Percentiles rank a stretch among this genome's conserved stretches.
Conservation (phyloP, 2,113 vertebrate species). For the Urocitellus parryii region DNA sequence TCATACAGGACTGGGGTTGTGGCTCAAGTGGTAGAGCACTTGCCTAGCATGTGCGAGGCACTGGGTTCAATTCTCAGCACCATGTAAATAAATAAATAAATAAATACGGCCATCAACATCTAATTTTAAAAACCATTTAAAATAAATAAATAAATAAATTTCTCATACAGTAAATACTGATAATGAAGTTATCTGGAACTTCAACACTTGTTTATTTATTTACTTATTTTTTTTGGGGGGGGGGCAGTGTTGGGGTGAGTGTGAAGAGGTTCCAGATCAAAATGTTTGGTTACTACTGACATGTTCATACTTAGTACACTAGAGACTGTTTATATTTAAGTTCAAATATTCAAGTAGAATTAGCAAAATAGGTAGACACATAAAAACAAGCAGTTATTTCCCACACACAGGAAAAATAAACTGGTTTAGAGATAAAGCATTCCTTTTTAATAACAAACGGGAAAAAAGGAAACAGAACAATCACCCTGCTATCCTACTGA, state of each 20-base stretch:
- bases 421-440: not conserved
- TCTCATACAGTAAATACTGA: not conserved
- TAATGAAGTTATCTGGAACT: not conserved
- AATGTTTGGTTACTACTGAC: not conserved
- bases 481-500: not conserved
- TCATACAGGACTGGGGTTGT: not conserved
- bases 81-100: no score
- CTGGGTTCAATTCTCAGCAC: no score
- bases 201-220: not conserved
- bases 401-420: not conserved
- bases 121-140: no score
- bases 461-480: conserved; percentile 25
- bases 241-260: not conserved
- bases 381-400: not conserved
- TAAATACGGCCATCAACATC: no score
- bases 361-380: conserved; percentile 6
- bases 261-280: not conserved
- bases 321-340: not conserved
- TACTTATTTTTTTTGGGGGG: not conserved
- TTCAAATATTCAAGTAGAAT: conserved; percentile 16
- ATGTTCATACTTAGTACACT: not conserved
- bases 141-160: not conserved
- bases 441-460: not conserved
- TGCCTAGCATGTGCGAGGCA: no score
- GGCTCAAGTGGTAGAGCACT: no score